Percentiles rank a stretch among this genome's conserved stretches.
Conservation (phyloP, 2,797 vertebrate genomes). For the Nyctalus aviator region DNA sequence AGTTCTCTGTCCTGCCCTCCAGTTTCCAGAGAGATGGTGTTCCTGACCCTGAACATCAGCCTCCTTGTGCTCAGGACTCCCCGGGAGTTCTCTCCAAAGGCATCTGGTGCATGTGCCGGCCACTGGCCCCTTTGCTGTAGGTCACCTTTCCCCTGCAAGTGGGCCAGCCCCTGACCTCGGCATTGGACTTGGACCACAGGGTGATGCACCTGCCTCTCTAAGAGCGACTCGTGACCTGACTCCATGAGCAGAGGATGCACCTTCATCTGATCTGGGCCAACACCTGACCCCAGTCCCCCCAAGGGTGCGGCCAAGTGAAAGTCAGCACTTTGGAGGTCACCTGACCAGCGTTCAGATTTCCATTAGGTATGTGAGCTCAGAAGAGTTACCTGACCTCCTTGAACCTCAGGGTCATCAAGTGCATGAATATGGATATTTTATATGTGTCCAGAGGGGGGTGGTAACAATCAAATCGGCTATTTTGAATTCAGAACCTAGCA, state of each 20-base stretch:
- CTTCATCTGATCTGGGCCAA: background rate
- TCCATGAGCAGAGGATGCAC: background rate
- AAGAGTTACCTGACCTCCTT: background rate
- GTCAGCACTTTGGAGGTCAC: background rate
- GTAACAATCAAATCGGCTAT: background rate
- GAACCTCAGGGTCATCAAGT: background rate
- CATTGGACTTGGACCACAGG: background rate
- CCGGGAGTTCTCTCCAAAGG: background rate
- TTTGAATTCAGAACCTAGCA: background rate
- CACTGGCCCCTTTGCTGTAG: fast-evolving
- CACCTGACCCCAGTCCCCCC: background rate
- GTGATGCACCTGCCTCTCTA: background rate
- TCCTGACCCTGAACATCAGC: background rate
- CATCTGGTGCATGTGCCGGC: no score
- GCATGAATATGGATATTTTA: background rate
- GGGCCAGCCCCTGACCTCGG: background rate
- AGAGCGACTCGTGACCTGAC: background rate
- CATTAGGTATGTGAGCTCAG: background rate
- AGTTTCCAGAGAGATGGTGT: background rate
- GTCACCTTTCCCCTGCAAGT: background rate
- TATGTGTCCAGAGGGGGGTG: background rate
- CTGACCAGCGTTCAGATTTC: background rate
- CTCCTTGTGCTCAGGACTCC: background rate
- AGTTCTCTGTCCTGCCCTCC: background rate
- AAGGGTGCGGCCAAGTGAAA: background rate